These are phyloP conservation scores for Hycleus phaleratus DNA, from an alignment of 1,140 invertebrate species.

Conservation along the genomic window DNA sequence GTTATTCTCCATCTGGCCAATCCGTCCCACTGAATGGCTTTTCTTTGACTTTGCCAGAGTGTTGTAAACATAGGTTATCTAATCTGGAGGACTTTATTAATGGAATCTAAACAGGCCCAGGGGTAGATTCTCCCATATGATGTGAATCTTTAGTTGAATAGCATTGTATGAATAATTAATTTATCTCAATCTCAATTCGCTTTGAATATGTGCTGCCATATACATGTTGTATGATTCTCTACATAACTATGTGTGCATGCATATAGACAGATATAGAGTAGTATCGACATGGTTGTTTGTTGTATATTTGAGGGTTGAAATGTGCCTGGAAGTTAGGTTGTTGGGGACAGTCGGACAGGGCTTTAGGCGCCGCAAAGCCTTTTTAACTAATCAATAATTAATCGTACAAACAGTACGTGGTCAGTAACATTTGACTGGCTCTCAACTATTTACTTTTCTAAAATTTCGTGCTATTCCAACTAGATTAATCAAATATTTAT, in stretches of 20 bases:
- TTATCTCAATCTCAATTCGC: conserved; percentile 30
- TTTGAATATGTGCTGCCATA: conserved; percentile 29
- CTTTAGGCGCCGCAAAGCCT: conserved; percentile 10
- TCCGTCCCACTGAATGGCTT: no score
- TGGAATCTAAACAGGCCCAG: conserved; percentile 26
- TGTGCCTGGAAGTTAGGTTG: conserved; percentile 7
- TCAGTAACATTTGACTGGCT: background rate
- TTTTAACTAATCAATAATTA: conserved; percentile 26
- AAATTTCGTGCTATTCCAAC: background rate
- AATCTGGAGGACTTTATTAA: conserved; percentile 32
- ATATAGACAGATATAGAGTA: background rate
- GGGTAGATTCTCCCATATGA: conserved; percentile 24
- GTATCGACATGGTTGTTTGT: no score
- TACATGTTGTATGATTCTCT: conserved; percentile 31
- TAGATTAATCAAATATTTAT: conserved; percentile 7
- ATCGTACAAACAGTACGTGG: conserved; percentile 12
- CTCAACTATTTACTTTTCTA: background rate
- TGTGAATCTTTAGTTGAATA: conserved; percentile 26
- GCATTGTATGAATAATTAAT: conserved; percentile 31
- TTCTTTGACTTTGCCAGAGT: no score
- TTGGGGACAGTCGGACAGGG: conserved; percentile 8
- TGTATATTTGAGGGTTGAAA: background rate
- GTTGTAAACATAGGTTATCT: conserved; percentile 30
- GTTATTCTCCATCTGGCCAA: no score
- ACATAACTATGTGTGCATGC: conserved; percentile 14